Base-by-base conservation (phyloP, 1,140 invertebrate species). In the Hylaeus anthracinus region DNA sequence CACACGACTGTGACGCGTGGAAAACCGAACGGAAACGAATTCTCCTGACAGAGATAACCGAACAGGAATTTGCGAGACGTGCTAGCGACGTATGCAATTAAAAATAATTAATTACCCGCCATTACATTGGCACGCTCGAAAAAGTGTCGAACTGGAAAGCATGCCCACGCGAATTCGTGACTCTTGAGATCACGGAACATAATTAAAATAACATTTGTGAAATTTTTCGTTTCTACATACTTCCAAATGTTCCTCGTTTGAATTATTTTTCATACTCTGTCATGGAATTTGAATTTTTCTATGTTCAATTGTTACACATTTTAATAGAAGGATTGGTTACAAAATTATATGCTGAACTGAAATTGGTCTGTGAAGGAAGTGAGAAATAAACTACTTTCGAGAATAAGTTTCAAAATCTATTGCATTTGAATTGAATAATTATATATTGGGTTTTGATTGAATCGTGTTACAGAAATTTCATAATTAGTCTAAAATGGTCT, bases 81-180 rank as follows among this genome's bases (percentile, higher is more conserved):
- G 14, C 41, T 45, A 15, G n/a, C 63, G 43, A 65, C 37, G 9
- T 6, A 26, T 3, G 45, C 37, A 74, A 63, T 74, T 74, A 74
- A 64, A 37, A n/a, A 41, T 74, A 74, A 64, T 74, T 74, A 74
- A 53, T 51, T 64, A 55, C 2, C 9, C 8, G 8, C 14, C 37
- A 5, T 39, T 8, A 6, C 43, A 1, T 1, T 41, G 15, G 8
- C 2, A 73, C 26, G n/a, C 10, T 43, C 43, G 3, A 41, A 41
- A 45, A 41, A 4, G 37, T 12, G 61, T 8, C 41, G 41, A 14
- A 45, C 26, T 26, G 26, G 26, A 26, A 45, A 65, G 45, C 12
- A 37, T 37, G 58, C 6, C 26, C 58, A n/a, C 3, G 14, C 1
- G 15, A 72, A 41, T 37, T 55, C 14, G 14, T 56, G 51, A 71